Percentiles rank a stretch among this genome's conserved stretches.
Evolutionary conservation across 2,888 invertebrate species (phyloP).

Genomic region (Trachelus iudaicus): DNA sequence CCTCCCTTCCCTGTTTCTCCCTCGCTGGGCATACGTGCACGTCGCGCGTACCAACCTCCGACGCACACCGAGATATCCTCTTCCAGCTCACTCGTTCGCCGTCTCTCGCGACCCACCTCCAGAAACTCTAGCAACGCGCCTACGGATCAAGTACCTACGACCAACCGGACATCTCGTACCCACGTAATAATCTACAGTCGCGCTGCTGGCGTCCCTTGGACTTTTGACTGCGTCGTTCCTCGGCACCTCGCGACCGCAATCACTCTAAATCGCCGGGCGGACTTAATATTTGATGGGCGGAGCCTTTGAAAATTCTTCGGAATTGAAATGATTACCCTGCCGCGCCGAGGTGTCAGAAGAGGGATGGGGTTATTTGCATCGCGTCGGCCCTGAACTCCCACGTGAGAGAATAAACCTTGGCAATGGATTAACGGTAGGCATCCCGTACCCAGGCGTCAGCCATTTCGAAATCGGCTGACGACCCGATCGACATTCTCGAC

Average conservation of each 20-base stretch:
- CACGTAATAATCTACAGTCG: neutral
- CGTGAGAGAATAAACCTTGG: neutral
- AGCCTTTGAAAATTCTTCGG: slow-evolving; percentile 35
- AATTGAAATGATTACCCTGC: slow-evolving; percentile 40
- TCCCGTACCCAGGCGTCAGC: neutral
- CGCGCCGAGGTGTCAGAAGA: slow-evolving; percentile 30
- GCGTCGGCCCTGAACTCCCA: neutral
- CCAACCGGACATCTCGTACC: neutral
- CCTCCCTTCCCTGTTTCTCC: slow-evolving; percentile 7
- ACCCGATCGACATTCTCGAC: neutral
- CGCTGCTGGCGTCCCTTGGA: neutral
- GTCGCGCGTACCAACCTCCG: neutral
- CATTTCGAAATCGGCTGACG: neutral
- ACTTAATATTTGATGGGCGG: slow-evolving; percentile 54
- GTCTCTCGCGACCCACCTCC: slow-evolving; percentile 8
- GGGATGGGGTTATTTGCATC: slow-evolving; percentile 16
- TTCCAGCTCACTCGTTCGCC: slow-evolving; percentile 12
- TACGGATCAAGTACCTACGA: neutral
- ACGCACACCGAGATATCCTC: slow-evolving; percentile 13
- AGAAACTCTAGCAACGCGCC: neutral
- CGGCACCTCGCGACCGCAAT: slow-evolving; percentile 46
- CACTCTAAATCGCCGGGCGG: slow-evolving; percentile 53
- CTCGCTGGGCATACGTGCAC: slow-evolving; percentile 4
- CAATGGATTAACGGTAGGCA: neutral
- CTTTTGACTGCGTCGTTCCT: neutral